Evolutionary conservation across 2,113 vertebrate genomes (phyloP), one percentile per base, ranked within the genome.

Genomic region (Actinemys pallida): DNA sequence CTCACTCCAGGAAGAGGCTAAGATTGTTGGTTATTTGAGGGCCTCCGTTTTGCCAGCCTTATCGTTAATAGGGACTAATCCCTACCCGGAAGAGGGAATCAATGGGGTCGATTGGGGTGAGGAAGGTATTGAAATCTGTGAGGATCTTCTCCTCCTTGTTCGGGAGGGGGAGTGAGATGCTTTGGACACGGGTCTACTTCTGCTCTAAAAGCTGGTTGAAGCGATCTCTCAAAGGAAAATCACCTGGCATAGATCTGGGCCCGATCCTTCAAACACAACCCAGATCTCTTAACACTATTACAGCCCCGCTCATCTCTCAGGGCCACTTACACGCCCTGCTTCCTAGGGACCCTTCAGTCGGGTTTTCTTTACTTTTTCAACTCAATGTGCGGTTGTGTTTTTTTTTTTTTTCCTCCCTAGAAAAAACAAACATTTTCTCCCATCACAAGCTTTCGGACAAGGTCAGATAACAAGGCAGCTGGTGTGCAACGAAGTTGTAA

Each of bases 381-480:
- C 95, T 93, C 93, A 47, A 92, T 93, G 93, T 1, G 83, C 95
- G 96, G 94, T 92, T 96, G 94, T 96, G 94, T 90, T 94, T 94
- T 96, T 93, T 96, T 94, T 94, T 95, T 24, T 16, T 6, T 6
- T 4, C 17, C 25, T 27, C 96, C 94, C 93, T 14, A 94, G 97
- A 88, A 96, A 97, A 97, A 97, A 97, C 93, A 95, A 96, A 94
- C 81, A 88, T 86, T 91, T 95, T 93, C 87, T 95, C 92, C 95
- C 96, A 94, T 54, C 95, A 1, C 95, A 80, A 88, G 56, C 79
- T 29, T 31, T 45, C 47, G 87, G 96, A 93, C 93, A 84, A 91
- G 93, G 88, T 92, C 91, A 94, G 97, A 98, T 97, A 98, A 97
- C 88, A 93, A 95, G 94, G 96, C 97, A 97, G 98, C 97, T 98